These are phyloP conservation scores for Laspeyria flexula DNA, from an alignment of 2,888 invertebrate species.

Conservation along the genomic window DNA sequence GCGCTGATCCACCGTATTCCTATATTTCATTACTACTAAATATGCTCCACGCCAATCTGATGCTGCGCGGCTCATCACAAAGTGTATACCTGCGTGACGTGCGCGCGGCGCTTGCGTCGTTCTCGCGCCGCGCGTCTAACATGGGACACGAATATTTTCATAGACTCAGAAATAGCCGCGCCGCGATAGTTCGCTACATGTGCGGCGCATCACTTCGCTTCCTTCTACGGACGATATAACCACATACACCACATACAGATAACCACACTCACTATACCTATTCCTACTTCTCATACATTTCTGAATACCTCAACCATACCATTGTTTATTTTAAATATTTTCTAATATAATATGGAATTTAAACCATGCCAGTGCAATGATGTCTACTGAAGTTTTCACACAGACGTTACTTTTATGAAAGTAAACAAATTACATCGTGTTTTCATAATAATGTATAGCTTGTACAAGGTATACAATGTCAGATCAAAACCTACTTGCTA, in stretches of 20 bases:
- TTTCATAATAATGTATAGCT: no score
- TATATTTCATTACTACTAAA: slow-evolving; percentile 48
- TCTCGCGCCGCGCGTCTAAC: slow-evolving; percentile 48
- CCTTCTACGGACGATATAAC: slow-evolving; percentile 25
- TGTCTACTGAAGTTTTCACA: no score
- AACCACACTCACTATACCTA: no score
- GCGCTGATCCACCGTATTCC: slow-evolving; percentile 21
- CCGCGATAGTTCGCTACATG: slow-evolving; percentile 20
- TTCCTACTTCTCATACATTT: neutral
- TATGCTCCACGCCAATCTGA: slow-evolving; percentile 5
- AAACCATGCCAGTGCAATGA: no score
- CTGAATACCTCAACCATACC: no score
- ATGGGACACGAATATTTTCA: slow-evolving; percentile 74
- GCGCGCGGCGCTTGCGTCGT: slow-evolving; percentile 29
- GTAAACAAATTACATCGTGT: no score
- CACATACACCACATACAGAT: no score
- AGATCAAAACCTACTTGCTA: no score
- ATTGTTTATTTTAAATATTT: no score
- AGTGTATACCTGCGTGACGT: slow-evolving; percentile 25
- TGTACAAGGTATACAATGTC: no score
- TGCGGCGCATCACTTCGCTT: slow-evolving; percentile 28
- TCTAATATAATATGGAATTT: no score
- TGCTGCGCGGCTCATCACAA: slow-evolving; percentile 10
- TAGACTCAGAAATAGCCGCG: slow-evolving; percentile 68
- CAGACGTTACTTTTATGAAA: no score